Evolutionary conservation across 2,797 vertebrate species (phyloP).

Genomic region (Eulemur coronatus): DNA sequence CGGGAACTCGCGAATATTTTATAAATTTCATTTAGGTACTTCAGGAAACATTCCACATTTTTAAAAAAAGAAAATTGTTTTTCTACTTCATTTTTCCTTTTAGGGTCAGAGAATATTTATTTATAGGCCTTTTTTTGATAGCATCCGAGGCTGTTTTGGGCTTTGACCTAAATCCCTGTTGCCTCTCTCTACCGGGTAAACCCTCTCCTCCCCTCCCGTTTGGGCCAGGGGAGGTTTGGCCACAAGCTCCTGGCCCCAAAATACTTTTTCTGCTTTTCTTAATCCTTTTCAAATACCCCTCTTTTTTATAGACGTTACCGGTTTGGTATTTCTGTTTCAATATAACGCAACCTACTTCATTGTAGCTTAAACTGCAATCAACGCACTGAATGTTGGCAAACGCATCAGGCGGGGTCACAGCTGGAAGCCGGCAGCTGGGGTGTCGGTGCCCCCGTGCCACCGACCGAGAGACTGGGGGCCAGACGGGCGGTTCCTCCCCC

Average conservation of each 20-base stretch:
- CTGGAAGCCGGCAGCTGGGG: not conserved
- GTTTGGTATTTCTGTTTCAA: not conserved
- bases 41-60: slow-evolving; percentile 64
- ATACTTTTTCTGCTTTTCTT: not conserved
- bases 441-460: too few relatives aligned
- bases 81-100: slow-evolving; percentile 68
- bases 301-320: not conserved
- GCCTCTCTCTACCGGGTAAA: not conserved
- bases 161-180: not conserved
- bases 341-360: not conserved
- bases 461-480: not conserved
- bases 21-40: slow-evolving; percentile 71
- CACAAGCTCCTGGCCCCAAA: not conserved
- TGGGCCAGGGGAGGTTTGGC: not conserved
- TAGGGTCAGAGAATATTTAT: slow-evolving; percentile 39
- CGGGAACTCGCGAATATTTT: slow-evolving; percentile 55
- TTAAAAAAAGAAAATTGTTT: slow-evolving; percentile 56
- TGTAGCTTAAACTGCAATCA: not conserved
- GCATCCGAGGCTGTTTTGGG: not conserved
- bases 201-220: not conserved
- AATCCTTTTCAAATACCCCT: not conserved
- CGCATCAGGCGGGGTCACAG: accelerated
- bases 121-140: slow-evolving; percentile 36
- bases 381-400: accelerated
- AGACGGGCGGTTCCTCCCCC: accelerated